Base-by-base conservation (phyloP, 2,797 vertebrate species). In the Craterocephalus amniculus region DNA sequence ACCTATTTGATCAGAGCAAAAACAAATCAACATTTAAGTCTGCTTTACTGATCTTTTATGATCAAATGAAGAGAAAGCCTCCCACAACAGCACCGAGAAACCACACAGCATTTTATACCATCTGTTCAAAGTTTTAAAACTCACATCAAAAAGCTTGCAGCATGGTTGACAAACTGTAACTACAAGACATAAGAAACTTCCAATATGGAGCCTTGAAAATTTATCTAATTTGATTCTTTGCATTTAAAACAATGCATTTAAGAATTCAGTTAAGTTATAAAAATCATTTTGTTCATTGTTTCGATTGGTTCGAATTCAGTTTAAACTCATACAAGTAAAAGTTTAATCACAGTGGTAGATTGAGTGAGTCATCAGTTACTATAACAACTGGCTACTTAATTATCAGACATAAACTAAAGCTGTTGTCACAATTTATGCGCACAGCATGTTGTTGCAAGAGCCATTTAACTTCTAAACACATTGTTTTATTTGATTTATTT, bases 51-150 rank as follows among this genome's bases (percentile, higher is more conserved):
- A 79, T 68, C 22, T 48, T 70, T 26, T 66, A 38, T 43, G 67
- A 77, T 72, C 43, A 77, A 74, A 80, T 66, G 18, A 59, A 52
- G 74, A 60, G 54, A 54, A 61, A 48, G 40, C 48, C 49, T 18
- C 63, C 59, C 24, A 54, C 68, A 72, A 24, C 63, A 45, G 43
- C 58, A 35, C 54, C 51, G 27, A 62, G 57, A 75, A 82, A 78
- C 72, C 75, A 75, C 70, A 65, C 35, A 62, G 48, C 68, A 62
- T 26, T 58, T 45, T 58, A 48, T 38, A 13, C 51, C 26, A 16
- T 14, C 51, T 12, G 34, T 62, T 69, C 55, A 75, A 27, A 56
- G 59, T 43, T 27, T 51, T 45, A 1, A 65, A 73, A 70, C 72
- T 32, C 22, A 5, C 12, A 10, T 49, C 52, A 78, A 45, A 67